These are phyloP conservation scores for Bibio marci DNA, from an alignment of 2,888 invertebrate genomes.

Conservation along the genomic window DNA sequence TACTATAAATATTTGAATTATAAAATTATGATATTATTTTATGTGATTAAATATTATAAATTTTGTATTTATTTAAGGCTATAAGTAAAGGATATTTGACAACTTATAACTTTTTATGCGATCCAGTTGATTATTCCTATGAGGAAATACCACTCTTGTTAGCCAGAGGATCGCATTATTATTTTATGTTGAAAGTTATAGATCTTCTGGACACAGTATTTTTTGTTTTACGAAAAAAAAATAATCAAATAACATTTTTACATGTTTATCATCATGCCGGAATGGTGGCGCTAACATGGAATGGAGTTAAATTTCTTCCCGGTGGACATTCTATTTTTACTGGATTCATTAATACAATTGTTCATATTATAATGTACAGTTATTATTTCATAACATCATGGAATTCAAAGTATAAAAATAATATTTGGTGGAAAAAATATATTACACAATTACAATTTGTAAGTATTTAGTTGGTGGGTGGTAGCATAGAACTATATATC, in stretches of 20 bases:
- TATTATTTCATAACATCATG: slow-evolving; percentile 57
- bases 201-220: slow-evolving; percentile 34
- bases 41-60: no score
- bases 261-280: slow-evolving; percentile 76
- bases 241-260: slow-evolving; percentile 64
- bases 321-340: slow-evolving; percentile 50
- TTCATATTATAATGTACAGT: slow-evolving; percentile 61
- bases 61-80: slow-evolving; percentile 21
- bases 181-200: slow-evolving; percentile 6
- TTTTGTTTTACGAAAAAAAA: slow-evolving; percentile 66
- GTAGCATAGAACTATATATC: no score
- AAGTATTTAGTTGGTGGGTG: slow-evolving; percentile 15
- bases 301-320: slow-evolving; percentile 33
- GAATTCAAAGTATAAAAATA: slow-evolving; percentile 47
- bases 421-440: slow-evolving; percentile 61
- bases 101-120: slow-evolving; percentile 35
- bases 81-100: slow-evolving; percentile 30
- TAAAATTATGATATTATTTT: slow-evolving; percentile 2
- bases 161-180: slow-evolving; percentile 31
- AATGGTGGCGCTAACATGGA: slow-evolving; percentile 54
- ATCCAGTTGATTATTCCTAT: slow-evolving; percentile 39
- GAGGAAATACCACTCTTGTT: slow-evolving; percentile 29
- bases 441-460: slow-evolving; percentile 64
- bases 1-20: slow-evolving; percentile 1
- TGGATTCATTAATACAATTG: slow-evolving; percentile 49